Percentiles rank a stretch among this genome's conserved stretches.
Conservation (phyloP, 2,888 invertebrate genomes). For the Nematopogon swammerdamellus region DNA sequence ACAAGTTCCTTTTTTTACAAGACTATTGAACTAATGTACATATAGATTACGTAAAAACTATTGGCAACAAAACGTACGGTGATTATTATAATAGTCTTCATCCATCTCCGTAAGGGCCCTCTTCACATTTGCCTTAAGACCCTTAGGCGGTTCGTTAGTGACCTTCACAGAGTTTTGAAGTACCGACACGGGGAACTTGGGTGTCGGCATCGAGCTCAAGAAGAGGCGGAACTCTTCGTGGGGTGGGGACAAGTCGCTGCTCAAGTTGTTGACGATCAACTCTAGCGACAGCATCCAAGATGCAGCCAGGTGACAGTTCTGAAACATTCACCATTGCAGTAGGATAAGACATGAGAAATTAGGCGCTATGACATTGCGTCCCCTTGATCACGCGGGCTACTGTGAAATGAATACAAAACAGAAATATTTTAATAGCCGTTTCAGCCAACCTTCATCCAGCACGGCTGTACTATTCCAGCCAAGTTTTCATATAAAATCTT, state of each 20-base stretch:
- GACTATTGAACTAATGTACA: too few relatives aligned
- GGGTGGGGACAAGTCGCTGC: constrained; percentile 61
- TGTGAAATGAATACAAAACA: too few relatives aligned
- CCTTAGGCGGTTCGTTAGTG: constrained; percentile 93
- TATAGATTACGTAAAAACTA: too few relatives aligned
- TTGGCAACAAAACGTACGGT: constrained; percentile 65
- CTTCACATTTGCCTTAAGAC: constrained; percentile 83
- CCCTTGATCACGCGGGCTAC: too few relatives aligned
- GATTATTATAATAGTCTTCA: constrained; percentile 76
- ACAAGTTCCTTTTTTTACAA: too few relatives aligned
- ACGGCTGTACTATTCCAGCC: too few relatives aligned
- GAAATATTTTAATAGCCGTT: too few relatives aligned
- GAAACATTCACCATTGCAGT: too few relatives aligned
- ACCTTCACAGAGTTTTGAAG: constrained; percentile 92
- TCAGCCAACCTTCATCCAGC: too few relatives aligned
- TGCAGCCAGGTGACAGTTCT: constrained; percentile 91
- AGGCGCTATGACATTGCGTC: too few relatives aligned
- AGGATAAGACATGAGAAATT: too few relatives aligned
- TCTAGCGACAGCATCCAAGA: constrained; percentile 91
- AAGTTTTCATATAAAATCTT: too few relatives aligned
- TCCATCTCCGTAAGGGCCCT: constrained; percentile 77
- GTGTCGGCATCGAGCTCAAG: constrained; percentile 87
- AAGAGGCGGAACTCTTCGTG: constrained; percentile 76
- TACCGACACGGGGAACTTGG: constrained; percentile 84
- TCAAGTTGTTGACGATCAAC: constrained; percentile 68